Conservation (phyloP, 2,113 vertebrate species). For the Lichenostomus cassidix region DNA sequence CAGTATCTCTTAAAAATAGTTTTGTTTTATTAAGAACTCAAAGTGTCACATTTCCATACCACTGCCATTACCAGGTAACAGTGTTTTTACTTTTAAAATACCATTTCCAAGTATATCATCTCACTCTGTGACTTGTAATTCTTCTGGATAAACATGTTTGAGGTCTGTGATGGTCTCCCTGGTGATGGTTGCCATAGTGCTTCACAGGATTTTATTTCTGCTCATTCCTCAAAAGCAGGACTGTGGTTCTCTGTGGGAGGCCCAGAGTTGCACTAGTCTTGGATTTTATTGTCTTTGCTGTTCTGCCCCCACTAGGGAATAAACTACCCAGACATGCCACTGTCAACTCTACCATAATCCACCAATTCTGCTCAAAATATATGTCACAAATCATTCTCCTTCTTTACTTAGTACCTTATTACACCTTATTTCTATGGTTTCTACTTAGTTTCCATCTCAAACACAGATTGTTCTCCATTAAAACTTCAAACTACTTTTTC, state of each 20-base stretch:
- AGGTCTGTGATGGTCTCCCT: constrained; percentile 43
- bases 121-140: background rate
- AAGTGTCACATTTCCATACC: background rate
- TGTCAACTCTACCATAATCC: background rate
- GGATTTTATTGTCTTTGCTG: background rate
- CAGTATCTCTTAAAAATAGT: background rate
- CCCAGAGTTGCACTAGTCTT: background rate
- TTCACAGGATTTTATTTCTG: constrained; percentile 38
- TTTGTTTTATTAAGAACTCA: constrained; percentile 6
- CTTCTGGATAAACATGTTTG: constrained; percentile 47
- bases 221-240: constrained; percentile 53
- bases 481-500: background rate
- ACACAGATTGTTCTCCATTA: background rate
- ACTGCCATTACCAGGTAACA: constrained; percentile 24
- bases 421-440: background rate
- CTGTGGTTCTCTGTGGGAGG: constrained; percentile 30
- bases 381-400: background rate
- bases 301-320: background rate
- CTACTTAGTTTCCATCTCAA: background rate
- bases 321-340: background rate
- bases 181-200: constrained; percentile 62
- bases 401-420: background rate
- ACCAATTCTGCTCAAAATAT: background rate
- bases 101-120: constrained; percentile 42
- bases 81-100: constrained; percentile 39